Evolutionary conservation across 1,140 invertebrate genomes (phyloP).

Genomic region (Paraescarpia echinospica): DNA sequence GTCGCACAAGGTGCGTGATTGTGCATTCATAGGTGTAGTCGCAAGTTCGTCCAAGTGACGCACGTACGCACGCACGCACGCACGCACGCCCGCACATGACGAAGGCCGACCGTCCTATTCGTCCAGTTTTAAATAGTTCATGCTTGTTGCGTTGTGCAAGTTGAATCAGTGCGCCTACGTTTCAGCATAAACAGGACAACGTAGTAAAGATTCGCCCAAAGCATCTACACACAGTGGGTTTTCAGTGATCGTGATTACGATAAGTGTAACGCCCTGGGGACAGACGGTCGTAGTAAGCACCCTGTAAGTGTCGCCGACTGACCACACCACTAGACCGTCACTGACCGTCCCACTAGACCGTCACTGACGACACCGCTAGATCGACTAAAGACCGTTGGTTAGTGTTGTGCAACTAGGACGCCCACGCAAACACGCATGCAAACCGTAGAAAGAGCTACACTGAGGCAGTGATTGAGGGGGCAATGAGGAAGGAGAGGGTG

Average conservation of each 20-base stretch:
- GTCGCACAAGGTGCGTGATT: no score
- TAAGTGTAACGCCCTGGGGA: not conserved
- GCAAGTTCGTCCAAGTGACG: not conserved
- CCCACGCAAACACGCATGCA: no score
- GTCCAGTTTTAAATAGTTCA: not conserved
- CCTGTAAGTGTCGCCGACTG: not conserved
- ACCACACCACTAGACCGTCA: no score
- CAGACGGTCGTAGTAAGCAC: not conserved
- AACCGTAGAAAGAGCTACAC: no score
- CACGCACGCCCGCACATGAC: not conserved
- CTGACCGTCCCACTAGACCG: no score
- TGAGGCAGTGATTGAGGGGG: no score
- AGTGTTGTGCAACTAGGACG: no score
- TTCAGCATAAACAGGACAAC: not conserved
- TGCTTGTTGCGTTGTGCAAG: not conserved
- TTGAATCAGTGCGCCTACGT: not conserved
- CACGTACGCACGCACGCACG: not conserved
- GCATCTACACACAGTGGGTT: not conserved
- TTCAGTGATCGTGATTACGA: not conserved
- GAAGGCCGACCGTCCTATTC: not conserved
- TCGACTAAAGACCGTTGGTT: no score
- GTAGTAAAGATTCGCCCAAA: not conserved
- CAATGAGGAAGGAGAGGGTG: no score
- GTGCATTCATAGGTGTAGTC: not conserved
- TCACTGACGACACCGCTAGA: no score